Evolutionary conservation across 2,888 invertebrate species (phyloP).

Genomic region (Phyllotreta cruciferae): DNA sequence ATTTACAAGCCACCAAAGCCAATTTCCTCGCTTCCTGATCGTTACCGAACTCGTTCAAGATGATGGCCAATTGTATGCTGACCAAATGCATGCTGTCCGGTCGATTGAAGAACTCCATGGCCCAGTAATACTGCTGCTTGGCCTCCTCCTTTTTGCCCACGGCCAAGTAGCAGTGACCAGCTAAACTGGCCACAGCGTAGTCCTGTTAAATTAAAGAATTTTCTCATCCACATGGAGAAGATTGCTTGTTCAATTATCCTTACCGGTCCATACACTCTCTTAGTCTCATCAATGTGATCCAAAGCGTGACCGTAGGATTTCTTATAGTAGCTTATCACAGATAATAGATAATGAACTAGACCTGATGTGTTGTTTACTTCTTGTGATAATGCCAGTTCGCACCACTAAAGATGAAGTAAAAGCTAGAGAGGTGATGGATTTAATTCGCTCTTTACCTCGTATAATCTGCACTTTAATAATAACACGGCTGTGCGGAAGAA

Average conservation of each 20-base stretch:
- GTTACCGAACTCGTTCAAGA: slow-evolving; percentile 47
- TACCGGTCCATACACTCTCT: slow-evolving; percentile 50
- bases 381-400: slow-evolving; percentile 51
- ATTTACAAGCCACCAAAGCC: slow-evolving; percentile 53
- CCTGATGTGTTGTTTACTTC: slow-evolving; percentile 50
- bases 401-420: slow-evolving; percentile 46
- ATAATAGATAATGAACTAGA: slow-evolving; percentile 53
- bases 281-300: slow-evolving; percentile 52
- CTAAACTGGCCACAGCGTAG: slow-evolving; percentile 50
- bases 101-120: slow-evolving; percentile 51
- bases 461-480: slow-evolving; percentile 53
- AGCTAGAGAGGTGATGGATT: slow-evolving; percentile 16
- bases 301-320: slow-evolving; percentile 53
- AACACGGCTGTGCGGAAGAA: slow-evolving; percentile 51
- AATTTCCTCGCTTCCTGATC: slow-evolving; percentile 53
- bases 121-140: slow-evolving; percentile 49
- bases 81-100: slow-evolving; percentile 55
- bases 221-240: neutral
- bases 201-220: slow-evolving; percentile 45
- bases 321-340: slow-evolving; percentile 52
- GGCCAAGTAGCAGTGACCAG: slow-evolving; percentile 53
- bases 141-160: slow-evolving; percentile 48
- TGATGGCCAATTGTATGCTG: slow-evolving; percentile 51
- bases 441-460: slow-evolving; percentile 38
- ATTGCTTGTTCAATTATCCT: slow-evolving; percentile 22